Base-by-base conservation (phyloP, 2,113 vertebrate genomes). In the Carassius auratus region DNA sequence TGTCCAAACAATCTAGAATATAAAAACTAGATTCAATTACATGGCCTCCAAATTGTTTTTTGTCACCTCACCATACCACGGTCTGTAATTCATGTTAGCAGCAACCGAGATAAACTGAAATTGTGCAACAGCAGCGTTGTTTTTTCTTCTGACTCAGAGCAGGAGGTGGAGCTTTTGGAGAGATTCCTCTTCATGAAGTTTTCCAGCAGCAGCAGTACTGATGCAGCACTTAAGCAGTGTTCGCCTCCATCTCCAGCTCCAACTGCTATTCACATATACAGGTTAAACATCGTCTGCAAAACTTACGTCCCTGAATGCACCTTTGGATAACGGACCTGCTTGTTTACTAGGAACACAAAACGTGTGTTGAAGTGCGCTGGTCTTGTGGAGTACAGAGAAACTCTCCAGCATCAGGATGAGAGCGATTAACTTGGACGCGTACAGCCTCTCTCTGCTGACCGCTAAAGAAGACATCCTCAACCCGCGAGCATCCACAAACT, bases 401-500 rank as follows among this genome's bases (percentile, higher is more conserved):
- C 92, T 85, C 87, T 92, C 84, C 38, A 61, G 84, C 90, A 92
- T 87, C 89, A 95, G 87, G 89, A 94, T 90, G 93, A 88, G 75
- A 84, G 87, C 92, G 86, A 91, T 95, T 86, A 94, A 96, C 92
- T 92, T 96, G 92, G 95, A 96, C 90, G 94, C 94, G 91, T 95
- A 95, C 93, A 92, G 92, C 91, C 89, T 96, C 90, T 96, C 95
- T 68, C 93, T 96, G 91, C 92, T 96, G 87, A 95, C 95, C 45
- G 96, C 95, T 73, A 94, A 94, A 88, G 95, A 96, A 90, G 96
- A 96, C 92, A 94, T 96, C 90, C 90, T 94, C 52, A 96, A 95
- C 91, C 92, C 93, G 8, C 93, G 95, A 1, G 94, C 94, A 23
- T 95, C 94, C 77, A 95, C 94, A 83, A 93, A 94, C 93, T 96